Percentiles rank a stretch among this genome's conserved stretches.
These are phyloP conservation scores for Drosophila fungiperda DNA, from an alignment of 2,888 invertebrate species.

Conservation along the genomic window DNA sequence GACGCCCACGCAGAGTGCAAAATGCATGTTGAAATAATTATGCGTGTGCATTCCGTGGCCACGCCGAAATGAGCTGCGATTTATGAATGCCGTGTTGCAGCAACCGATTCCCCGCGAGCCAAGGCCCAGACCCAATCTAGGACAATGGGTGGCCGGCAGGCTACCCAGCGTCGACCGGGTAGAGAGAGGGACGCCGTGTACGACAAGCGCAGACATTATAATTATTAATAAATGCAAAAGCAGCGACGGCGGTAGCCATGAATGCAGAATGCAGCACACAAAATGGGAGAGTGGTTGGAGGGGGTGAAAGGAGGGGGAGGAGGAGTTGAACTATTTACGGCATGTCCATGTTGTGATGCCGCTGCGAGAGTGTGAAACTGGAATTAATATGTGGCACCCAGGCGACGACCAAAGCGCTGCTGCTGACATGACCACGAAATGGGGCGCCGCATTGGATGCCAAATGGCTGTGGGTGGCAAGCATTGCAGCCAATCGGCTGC, in stretches of 20 bases:
- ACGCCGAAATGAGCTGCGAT: slow-evolving; percentile 80
- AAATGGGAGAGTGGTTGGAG: no score
- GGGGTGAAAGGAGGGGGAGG: not conserved
- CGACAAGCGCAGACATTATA: slow-evolving; percentile 77
- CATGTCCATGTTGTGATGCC: slow-evolving; percentile 63
- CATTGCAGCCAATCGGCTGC: slow-evolving; percentile 7
- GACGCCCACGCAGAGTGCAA: slow-evolving; percentile 29
- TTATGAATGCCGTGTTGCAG: slow-evolving; percentile 71
- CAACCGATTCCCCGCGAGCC: not conserved
- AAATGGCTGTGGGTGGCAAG: slow-evolving; percentile 19
- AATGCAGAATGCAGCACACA: slow-evolving; percentile 1
- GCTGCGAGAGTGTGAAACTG: slow-evolving; percentile 76
- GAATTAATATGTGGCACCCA: slow-evolving; percentile 83
- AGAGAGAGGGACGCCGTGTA: slow-evolving; percentile 39
- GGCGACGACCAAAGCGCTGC: slow-evolving; percentile 55
- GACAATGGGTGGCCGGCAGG: slow-evolving; percentile 12
- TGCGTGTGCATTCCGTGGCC: slow-evolving; percentile 82
- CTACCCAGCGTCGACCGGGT: not conserved
- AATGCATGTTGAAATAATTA: slow-evolving; percentile 77
- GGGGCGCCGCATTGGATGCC: slow-evolving; percentile 31
- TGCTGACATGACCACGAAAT: slow-evolving; percentile 53
- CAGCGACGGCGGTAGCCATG: slow-evolving; percentile 40
- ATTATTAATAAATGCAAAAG: slow-evolving; percentile 79
- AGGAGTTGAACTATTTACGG: slow-evolving; percentile 78
- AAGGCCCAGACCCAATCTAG: slow-evolving; percentile 10